Evolutionary conservation across 2,888 invertebrate species (phyloP).

Genomic region (Mactromeris polynyma): DNA sequence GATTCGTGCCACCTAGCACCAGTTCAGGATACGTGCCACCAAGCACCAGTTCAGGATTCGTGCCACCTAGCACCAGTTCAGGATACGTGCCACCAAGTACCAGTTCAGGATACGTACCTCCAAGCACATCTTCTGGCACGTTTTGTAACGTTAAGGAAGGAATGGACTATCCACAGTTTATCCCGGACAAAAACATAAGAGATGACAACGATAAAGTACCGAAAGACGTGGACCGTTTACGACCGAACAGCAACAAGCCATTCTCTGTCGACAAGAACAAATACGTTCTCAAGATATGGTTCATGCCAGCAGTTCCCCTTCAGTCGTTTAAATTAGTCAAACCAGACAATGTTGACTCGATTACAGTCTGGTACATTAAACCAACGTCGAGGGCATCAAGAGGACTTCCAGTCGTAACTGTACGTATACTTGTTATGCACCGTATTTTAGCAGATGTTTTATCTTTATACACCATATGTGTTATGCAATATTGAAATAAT

Average conservation of each 20-base stretch:
- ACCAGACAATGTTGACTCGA: slow-evolving; percentile 12
- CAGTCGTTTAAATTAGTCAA: slow-evolving; percentile 26
- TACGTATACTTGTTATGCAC: not conserved
- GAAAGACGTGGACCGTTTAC: slow-evolving; percentile 1
- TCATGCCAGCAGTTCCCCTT: slow-evolving; percentile 28
- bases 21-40: not conserved
- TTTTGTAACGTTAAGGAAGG: slow-evolving; percentile 15
- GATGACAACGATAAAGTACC: slow-evolving; percentile 3
- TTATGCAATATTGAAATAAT: too few species aligned
- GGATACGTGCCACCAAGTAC: not conserved
- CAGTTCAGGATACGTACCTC: not conserved
- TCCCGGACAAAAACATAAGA: slow-evolving; percentile 16
- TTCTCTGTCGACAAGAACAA: slow-evolving; percentile 20
- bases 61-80: not conserved
- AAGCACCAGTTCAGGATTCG: not conserved
- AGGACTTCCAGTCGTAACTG: not conserved
- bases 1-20: not conserved
- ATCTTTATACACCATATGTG: too few species aligned
- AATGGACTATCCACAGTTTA: slow-evolving; percentile 29
- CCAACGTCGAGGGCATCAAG: not conserved
- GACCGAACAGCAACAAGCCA: slow-evolving; percentile 36
- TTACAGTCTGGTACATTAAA: slow-evolving; percentile 35
- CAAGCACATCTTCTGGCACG: not conserved
- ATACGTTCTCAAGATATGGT: slow-evolving; percentile 17
- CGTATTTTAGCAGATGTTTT: not conserved